Percentiles rank a stretch among this genome's conserved stretches.
phyloP scores from a whole-genome alignment of 2,113 vertebrate genomes.

The Rattus rattus region DNA sequence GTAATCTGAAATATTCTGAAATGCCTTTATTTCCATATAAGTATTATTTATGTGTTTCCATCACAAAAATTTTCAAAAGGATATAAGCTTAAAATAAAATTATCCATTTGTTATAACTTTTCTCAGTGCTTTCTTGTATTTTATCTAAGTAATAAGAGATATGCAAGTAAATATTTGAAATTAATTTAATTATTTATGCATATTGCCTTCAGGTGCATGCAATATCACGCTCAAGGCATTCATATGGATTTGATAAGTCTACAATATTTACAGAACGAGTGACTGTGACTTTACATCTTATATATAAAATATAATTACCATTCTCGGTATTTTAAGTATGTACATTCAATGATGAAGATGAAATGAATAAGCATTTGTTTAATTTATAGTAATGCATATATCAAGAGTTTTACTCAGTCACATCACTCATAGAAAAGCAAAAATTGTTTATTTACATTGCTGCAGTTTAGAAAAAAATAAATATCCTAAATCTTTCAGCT shows the following conservation, averaged over 20 bases:
- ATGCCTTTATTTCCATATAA: too few species aligned
- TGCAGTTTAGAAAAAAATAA: slow-evolving; percentile 18
- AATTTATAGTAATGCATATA: not conserved
- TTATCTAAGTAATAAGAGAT: slow-evolving; percentile 15
- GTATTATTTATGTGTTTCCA: slow-evolving; percentile 50
- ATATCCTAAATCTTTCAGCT: slow-evolving; percentile 16
- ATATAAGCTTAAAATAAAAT: slow-evolving; percentile 47
- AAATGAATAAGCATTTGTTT: not conserved
- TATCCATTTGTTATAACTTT: slow-evolving; percentile 60
- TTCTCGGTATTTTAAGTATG: not conserved
- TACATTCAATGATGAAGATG: not conserved
- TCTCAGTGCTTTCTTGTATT: slow-evolving; percentile 64
- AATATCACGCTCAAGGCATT: not conserved
- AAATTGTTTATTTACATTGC: slow-evolving; percentile 37
- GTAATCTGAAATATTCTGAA: slow-evolving; percentile 75
- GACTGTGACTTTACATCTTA: not conserved
- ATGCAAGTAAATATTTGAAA: not conserved
- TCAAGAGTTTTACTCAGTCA: slow-evolving; percentile 28
- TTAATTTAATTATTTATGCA: not conserved
- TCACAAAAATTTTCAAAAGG: slow-evolving; percentile 66
- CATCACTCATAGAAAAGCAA: not conserved
- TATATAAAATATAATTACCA: not conserved
- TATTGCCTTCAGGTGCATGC: not conserved
- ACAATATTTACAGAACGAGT: not conserved
- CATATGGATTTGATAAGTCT: not conserved